Conservation (phyloP, 2,113 vertebrate genomes). For the Poecile atricapillus region DNA sequence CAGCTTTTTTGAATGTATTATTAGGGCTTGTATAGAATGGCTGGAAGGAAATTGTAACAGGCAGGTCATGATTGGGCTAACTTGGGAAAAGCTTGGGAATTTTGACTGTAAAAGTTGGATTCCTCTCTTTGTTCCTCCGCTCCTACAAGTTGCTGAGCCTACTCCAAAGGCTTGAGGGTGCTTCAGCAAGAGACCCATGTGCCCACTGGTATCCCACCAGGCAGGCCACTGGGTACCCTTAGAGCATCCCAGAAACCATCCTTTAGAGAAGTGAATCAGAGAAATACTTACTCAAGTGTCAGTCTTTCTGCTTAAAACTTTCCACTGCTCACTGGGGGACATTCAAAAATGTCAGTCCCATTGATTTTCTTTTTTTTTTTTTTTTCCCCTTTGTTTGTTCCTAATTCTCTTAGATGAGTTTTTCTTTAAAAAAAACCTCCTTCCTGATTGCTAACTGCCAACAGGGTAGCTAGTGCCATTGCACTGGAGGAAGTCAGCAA, state of each 20-base stretch:
- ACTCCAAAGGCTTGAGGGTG: neutral
- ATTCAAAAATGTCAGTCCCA: neutral
- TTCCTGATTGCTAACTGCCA: neutral
- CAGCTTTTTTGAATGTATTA: neutral
- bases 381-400: neutral
- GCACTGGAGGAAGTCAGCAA: neutral
- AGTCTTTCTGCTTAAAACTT: neutral
- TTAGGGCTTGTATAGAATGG: neutral
- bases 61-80: neutral
- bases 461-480: neutral
- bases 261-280: neutral
- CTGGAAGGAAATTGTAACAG: neutral
- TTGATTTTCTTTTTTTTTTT: neutral
- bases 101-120: neutral
- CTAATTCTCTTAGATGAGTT: neutral
- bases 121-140: neutral
- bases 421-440: neutral
- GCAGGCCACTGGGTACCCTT: neutral
- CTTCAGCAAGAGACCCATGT: fast-evolving
- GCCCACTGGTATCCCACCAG: neutral
- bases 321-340: neutral
- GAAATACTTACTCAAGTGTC: neutral
- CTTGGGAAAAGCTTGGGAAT: neutral
- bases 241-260: neutral
- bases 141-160: neutral